Conservation (phyloP, 2,797 vertebrate genomes). For the Triplophysa bombifrons region DNA sequence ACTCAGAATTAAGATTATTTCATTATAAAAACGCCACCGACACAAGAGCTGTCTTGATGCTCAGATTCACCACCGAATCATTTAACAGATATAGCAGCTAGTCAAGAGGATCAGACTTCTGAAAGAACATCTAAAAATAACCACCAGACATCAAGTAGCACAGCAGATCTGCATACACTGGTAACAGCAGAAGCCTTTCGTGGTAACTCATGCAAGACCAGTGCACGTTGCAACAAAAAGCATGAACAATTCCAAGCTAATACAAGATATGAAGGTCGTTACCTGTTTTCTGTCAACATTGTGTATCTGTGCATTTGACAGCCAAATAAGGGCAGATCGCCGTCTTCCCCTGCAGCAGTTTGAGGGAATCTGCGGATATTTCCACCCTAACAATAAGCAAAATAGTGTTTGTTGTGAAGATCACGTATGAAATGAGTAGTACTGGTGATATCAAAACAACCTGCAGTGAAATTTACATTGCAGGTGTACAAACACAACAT, state of each 20-base stretch:
- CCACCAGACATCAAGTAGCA: conserved; percentile 5
- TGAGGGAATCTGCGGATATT: conserved; percentile 19
- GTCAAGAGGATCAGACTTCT: conserved; percentile 14
- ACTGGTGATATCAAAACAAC: not conserved
- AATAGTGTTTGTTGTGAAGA: not conserved
- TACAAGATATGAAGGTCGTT: conserved; percentile 1
- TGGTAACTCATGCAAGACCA: not conserved
- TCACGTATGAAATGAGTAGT: not conserved
- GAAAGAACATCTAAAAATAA: conserved; percentile 50
- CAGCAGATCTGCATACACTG: conserved; percentile 12
- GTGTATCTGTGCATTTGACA: conserved; percentile 49
- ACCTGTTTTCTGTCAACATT: conserved; percentile 69
- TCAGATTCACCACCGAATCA: not conserved
- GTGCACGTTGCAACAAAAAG: not conserved
- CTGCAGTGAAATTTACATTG: not conserved
- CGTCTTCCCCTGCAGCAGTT: conserved; percentile 19
- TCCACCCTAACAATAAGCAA: conserved; percentile 14
- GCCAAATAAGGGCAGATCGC: not conserved
- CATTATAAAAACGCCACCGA: not conserved
- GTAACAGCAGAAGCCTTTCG: conserved; percentile 15
- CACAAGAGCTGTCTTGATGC: not conserved
- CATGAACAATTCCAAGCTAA: no score
- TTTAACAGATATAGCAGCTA: conserved; percentile 12
- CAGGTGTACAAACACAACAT: conserved; percentile 10
- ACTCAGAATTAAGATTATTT: conserved; percentile 40